A percentile compares a stretch with the other conserved stretches of the same genome.
These are phyloP conservation scores for Ericerus pela DNA, from an alignment of 1,140 invertebrate species.

Conservation along the genomic window DNA sequence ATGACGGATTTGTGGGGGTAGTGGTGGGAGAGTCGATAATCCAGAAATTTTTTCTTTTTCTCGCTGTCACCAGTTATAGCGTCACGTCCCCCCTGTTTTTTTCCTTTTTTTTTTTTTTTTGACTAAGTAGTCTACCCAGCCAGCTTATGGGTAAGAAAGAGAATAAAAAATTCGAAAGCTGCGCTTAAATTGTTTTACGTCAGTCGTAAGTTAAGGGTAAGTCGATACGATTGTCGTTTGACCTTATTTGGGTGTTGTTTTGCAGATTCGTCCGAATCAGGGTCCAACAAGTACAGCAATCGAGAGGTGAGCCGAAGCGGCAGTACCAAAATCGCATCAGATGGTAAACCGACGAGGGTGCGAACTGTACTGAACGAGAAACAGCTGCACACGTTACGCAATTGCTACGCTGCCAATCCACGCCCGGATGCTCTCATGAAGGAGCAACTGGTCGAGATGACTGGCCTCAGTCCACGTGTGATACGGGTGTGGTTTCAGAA, in stretches of 20 bases:
- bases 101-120: too few species aligned
- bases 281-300: constrained; percentile 52
- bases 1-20: too few species aligned
- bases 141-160: too few species aligned
- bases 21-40: too few species aligned
- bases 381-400: constrained; percentile 87
- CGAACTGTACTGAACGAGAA: constrained; percentile 97
- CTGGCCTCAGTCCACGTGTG: constrained; percentile 82
- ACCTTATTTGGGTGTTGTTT: constrained; percentile 25
- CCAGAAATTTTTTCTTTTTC: too few species aligned
- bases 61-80: too few species aligned
- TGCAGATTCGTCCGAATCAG: constrained; percentile 70
- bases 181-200: too few species aligned
- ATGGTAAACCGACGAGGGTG: constrained; percentile 92
- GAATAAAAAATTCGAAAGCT: too few species aligned
- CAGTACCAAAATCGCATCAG: constrained; percentile 37
- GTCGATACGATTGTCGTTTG: too few species aligned
- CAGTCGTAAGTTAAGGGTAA: too few species aligned
- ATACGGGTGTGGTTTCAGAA: constrained; percentile 99
- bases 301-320: constrained; percentile 39
- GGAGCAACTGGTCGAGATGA: constrained; percentile 98
- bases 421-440: constrained; percentile 98
- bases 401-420: constrained; percentile 92
- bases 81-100: too few species aligned
- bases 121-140: too few species aligned